These are phyloP conservation scores for Zaprionus tsacasi DNA, from an alignment of 1,140 invertebrate species.

Conservation along the genomic window DNA sequence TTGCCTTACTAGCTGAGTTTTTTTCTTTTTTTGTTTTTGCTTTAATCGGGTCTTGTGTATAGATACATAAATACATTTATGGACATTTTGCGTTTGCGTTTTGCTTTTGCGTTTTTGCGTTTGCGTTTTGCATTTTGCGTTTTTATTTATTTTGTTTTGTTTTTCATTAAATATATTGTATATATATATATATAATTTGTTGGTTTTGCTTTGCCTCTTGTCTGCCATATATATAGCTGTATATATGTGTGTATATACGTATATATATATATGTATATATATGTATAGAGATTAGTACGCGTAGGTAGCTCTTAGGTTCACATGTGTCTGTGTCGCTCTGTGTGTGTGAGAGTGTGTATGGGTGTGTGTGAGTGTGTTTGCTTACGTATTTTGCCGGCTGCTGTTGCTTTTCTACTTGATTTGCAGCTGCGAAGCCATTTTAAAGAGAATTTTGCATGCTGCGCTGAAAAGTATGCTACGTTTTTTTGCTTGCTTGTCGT, in stretches of 20 bases:
- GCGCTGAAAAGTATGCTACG: slow-evolving; percentile 55
- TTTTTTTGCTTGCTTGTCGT: slow-evolving; percentile 14
- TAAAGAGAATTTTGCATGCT: slow-evolving; percentile 24
- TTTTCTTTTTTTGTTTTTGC: background rate
- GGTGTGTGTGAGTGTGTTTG: slow-evolving; percentile 36
- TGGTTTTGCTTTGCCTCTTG: slow-evolving; percentile 33
- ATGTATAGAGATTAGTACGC: slow-evolving; percentile 76
- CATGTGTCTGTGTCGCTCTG: slow-evolving; percentile 50
- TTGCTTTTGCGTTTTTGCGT: slow-evolving; percentile 46
- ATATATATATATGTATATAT: slow-evolving; percentile 49
- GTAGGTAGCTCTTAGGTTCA: slow-evolving; percentile 80
- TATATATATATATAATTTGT: slow-evolving; percentile 51
- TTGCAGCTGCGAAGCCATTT: slow-evolving; percentile 7
- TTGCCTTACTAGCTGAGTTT: slow-evolving; percentile 39
- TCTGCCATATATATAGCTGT: slow-evolving; percentile 47
- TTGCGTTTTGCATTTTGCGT: slow-evolving; percentile 42
- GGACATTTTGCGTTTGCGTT: slow-evolving; percentile 69
- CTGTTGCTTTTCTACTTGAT: slow-evolving; percentile 25
- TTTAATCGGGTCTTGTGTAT: slow-evolving; percentile 63
- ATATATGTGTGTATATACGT: slow-evolving; percentile 39
- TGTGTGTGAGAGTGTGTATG: slow-evolving; percentile 22
- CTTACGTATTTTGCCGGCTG: slow-evolving; percentile 43
- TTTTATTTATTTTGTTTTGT: slow-evolving; percentile 16
- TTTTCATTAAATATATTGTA: slow-evolving; percentile 68
- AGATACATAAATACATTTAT: slow-evolving; percentile 82